A percentile compares a stretch with the other conserved stretches of the same genome.
Conservation (phyloP, 1,140 invertebrate species). For the Sycophaga agraensis region DNA sequence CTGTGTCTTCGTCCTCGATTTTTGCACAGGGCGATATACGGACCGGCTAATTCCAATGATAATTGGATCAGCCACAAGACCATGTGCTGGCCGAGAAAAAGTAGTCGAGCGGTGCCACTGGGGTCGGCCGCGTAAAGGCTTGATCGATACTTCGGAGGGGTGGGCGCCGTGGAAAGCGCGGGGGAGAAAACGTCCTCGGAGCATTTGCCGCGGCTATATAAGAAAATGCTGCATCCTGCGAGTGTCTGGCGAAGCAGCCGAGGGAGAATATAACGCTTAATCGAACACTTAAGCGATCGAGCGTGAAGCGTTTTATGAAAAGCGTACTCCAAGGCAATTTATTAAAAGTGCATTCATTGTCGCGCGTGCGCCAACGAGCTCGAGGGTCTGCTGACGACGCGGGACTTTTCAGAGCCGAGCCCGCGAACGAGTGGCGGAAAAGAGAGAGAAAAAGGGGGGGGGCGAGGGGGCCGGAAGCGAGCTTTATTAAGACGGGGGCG, state of each 20-base stretch:
- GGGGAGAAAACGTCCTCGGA: too few species aligned
- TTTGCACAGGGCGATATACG: too few species aligned
- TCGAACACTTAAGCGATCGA: slow-evolving; percentile 21
- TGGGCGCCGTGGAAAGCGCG: too few species aligned
- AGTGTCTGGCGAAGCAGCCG: background rate
- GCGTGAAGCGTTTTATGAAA: slow-evolving; percentile 35
- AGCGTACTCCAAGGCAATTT: slow-evolving; percentile 47
- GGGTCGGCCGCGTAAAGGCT: too few species aligned
- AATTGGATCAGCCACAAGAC: too few species aligned
- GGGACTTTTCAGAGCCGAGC: slow-evolving; percentile 36
- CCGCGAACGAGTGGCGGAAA: background rate
- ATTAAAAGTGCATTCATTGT: slow-evolving; percentile 56
- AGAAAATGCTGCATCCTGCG: slow-evolving; percentile 1
- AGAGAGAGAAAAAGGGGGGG: background rate
- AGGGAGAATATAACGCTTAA: background rate
- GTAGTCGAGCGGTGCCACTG: too few species aligned
- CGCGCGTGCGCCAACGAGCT: slow-evolving; percentile 29
- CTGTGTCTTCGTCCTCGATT: too few species aligned
- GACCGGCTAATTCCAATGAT: too few species aligned
- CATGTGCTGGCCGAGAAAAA: too few species aligned
- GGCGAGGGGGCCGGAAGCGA: slow-evolving; percentile 3
- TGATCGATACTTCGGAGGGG: too few species aligned
- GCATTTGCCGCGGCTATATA: too few species aligned
- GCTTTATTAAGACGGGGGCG: slow-evolving; percentile 26
- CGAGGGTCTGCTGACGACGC: slow-evolving; percentile 44